These are phyloP conservation scores for Lophochroa leadbeateri DNA, from an alignment of 2,113 vertebrate species.

Conservation along the genomic window DNA sequence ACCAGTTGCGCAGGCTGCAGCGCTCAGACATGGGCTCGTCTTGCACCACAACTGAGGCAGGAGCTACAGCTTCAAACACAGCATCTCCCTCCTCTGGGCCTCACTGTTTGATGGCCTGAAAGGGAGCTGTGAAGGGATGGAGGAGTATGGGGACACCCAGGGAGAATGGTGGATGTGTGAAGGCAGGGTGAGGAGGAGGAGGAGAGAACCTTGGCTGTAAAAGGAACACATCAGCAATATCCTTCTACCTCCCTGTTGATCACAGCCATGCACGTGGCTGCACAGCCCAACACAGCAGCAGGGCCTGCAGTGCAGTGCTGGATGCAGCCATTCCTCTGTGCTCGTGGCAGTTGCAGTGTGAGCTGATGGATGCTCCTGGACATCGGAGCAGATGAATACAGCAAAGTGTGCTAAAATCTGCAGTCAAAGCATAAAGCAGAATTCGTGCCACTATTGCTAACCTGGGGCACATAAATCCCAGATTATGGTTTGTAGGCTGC, in stretches of 20 bases:
- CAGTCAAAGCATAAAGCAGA: neutral
- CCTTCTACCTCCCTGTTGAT: neutral
- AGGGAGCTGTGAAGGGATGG: neutral
- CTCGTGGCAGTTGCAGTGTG: neutral
- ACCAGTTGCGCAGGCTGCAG: neutral
- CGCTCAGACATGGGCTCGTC: fast-evolving
- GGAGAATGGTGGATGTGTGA: fast-evolving
- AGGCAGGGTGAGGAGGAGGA: neutral
- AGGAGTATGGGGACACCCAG: neutral
- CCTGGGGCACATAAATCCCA: neutral
- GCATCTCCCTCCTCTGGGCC: neutral
- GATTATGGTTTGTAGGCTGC: neutral
- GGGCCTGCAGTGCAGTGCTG: neutral
- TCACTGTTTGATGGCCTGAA: fast-evolving
- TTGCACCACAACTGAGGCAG: neutral
- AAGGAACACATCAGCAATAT: neutral
- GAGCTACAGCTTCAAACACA: neutral
- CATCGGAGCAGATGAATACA: neutral
- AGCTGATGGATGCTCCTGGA: neutral
- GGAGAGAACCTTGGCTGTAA: neutral
- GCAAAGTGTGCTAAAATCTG: neutral
- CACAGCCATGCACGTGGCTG: neutral
- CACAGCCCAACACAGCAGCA: neutral
- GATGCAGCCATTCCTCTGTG: neutral
- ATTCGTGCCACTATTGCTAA: neutral